Evolutionary conservation across 2,797 vertebrate species (phyloP).

Genomic region (Tarsius wallacei): DNA sequence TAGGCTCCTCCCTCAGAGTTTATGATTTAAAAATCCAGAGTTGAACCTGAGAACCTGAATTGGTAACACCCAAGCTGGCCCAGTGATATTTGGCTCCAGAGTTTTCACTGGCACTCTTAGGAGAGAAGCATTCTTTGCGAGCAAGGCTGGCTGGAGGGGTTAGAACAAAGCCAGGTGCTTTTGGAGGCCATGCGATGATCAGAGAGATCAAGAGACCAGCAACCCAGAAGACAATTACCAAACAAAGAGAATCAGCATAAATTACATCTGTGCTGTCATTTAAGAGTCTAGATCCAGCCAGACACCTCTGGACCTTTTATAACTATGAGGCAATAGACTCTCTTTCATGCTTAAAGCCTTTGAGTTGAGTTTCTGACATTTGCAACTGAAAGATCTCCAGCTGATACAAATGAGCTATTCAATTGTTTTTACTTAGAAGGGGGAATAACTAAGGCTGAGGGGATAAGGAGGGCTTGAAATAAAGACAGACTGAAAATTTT

Average conservation of each 20-base stretch:
- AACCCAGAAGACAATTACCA: not conserved
- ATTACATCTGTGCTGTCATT: not conserved
- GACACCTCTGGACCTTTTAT: not conserved
- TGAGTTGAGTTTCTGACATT: not conserved
- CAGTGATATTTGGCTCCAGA: not conserved
- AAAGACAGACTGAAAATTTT: not conserved
- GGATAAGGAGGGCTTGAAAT: not conserved
- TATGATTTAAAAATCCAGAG: not conserved
- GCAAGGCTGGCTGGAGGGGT: not conserved
- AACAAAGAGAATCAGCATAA: not conserved
- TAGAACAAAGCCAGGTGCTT: not conserved
- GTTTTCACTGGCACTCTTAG: not conserved
- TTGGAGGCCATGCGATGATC: rapidly evolving
- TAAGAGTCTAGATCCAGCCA: not conserved
- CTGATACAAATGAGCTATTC: not conserved
- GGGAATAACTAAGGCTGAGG: not conserved
- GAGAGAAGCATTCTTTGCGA: not conserved
- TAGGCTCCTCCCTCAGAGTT: not conserved
- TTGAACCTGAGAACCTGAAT: not conserved
- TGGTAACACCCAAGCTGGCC: not conserved
- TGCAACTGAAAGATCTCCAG: not conserved
- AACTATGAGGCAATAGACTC: not conserved
- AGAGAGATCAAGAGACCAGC: not conserved
- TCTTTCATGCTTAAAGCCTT: not conserved
- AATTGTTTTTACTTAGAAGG: not conserved